Percentiles rank a stretch among this genome's conserved stretches.
phyloP scores from a whole-genome alignment of 2,888 invertebrate genomes.

The Ashinkailepas kermadecensis region DNA sequence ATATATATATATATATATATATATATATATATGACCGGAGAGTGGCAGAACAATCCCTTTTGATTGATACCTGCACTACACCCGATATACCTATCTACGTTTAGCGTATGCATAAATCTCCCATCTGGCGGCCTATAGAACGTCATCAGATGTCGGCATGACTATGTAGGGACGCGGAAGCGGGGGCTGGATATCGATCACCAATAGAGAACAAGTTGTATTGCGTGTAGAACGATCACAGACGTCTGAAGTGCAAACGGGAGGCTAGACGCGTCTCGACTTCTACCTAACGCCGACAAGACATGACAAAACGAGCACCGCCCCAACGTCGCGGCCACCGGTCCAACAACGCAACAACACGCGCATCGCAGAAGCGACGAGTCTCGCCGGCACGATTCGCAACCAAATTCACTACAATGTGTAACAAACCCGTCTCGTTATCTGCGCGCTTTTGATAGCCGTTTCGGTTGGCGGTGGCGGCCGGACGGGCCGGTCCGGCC shows the following conservation, averaged over 20 bases:
- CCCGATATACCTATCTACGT: too few relatives aligned
- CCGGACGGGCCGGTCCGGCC: not conserved
- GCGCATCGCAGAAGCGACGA: not conserved
- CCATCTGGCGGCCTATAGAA: too few relatives aligned
- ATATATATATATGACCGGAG: too few relatives aligned
- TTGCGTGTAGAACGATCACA: conserved; percentile 11
- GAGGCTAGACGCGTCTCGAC: too few relatives aligned
- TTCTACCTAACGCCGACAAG: not conserved
- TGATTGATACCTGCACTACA: not conserved
- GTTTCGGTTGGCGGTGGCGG: not conserved
- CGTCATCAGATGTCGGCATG: too few relatives aligned
- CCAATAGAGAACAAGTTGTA: not conserved
- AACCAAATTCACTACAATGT: not conserved
- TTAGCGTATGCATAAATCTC: too few relatives aligned
- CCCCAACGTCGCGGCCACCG: not conserved
- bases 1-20: too few relatives aligned
- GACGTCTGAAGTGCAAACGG: not conserved
- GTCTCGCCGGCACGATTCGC: not conserved
- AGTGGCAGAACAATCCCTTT: too few relatives aligned
- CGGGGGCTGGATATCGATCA: not conserved
- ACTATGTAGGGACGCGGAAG: not conserved
- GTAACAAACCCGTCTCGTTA: not conserved
- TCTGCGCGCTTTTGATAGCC: not conserved
- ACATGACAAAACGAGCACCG: not conserved
- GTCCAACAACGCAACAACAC: not conserved